Evolutionary conservation across 2,888 invertebrate species (phyloP).

Genomic region (Gasteruption jaculator): DNA sequence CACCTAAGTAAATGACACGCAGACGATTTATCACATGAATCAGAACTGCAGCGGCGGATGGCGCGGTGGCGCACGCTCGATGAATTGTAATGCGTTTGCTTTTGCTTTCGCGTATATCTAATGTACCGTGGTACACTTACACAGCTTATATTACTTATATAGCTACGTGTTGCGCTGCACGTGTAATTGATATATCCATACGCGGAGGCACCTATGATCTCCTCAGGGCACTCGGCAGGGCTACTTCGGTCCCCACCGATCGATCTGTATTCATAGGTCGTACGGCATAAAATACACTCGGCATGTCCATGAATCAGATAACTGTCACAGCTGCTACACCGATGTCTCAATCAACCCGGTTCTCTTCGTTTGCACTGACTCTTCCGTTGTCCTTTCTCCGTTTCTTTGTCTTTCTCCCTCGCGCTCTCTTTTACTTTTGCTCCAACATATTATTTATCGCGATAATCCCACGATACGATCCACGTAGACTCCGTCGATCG

Average conservation of each 20-base stretch:
- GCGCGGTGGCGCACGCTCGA: slow-evolving; percentile 26
- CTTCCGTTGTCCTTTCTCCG: slow-evolving; percentile 13
- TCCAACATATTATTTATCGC: slow-evolving; percentile 25
- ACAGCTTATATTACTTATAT: slow-evolving; percentile 19
- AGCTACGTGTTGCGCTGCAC: slow-evolving; percentile 22
- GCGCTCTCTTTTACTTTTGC: slow-evolving; percentile 16
- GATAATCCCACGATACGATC: slow-evolving; percentile 27
- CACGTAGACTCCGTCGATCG: slow-evolving; percentile 12
- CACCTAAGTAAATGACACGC: too few relatives aligned
- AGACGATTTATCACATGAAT: slow-evolving; percentile 32
- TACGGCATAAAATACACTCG: slow-evolving; percentile 51
- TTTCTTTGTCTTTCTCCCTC: slow-evolving; percentile 25
- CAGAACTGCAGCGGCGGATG: slow-evolving; percentile 26
- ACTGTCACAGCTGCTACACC: slow-evolving; percentile 48
- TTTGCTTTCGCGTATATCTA: slow-evolving; percentile 10
- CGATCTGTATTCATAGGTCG: slow-evolving; percentile 52
- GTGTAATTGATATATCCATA: slow-evolving; percentile 38
- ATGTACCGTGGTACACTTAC: slow-evolving; percentile 8
- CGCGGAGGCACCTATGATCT: slow-evolving; percentile 37
- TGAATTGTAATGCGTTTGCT: slow-evolving; percentile 29
- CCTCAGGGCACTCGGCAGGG: slow-evolving; percentile 27
- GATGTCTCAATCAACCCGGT: slow-evolving; percentile 48
- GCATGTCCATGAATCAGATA: slow-evolving; percentile 53
- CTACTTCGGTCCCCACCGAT: slow-evolving; percentile 32
- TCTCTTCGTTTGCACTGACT: slow-evolving; percentile 23